phyloP scores from a whole-genome alignment of 2,888 invertebrate species.

The Oligia latruncula region DNA sequence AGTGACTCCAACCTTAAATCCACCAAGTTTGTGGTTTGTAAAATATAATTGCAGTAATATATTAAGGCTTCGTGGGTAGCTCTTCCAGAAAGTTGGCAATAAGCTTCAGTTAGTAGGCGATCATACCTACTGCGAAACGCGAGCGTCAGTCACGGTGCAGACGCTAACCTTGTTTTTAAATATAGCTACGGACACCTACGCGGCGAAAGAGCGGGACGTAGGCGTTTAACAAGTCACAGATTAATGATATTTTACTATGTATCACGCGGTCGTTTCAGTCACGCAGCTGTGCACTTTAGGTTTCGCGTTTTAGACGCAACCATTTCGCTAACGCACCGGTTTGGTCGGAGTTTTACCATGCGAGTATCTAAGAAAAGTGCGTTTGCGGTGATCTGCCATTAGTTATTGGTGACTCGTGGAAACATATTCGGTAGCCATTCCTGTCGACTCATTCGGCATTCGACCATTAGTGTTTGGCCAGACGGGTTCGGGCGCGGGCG shows the following conservation, averaged over 20 bases:
- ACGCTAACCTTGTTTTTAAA: constrained; percentile 40
- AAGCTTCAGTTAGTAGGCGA: not conserved
- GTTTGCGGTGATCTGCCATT: not conserved
- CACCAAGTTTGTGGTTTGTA: not conserved
- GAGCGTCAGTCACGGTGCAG: not conserved
- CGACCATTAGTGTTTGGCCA: not conserved
- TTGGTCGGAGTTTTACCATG: constrained; percentile 1
- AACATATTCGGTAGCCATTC: not conserved
- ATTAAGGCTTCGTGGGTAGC: not conserved
- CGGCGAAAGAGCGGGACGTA: not conserved
- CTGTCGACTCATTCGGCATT: not conserved
- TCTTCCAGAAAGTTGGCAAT: not conserved
- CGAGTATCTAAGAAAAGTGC: not conserved
- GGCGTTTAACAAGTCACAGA: constrained; percentile 28
- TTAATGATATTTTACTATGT: constrained; percentile 1
- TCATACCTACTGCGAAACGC: not conserved
- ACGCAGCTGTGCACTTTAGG: constrained; percentile 27
- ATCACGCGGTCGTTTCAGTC: constrained; percentile 9
- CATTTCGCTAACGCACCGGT: not conserved
- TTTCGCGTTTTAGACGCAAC: constrained; percentile 9
- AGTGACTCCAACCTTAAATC: not conserved
- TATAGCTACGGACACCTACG: constrained; percentile 40
- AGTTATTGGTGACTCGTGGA: not conserved
- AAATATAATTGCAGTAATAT: not conserved
- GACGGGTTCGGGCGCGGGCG: too few relatives aligned